phyloP scores from a whole-genome alignment of 2,797 vertebrate species.

The Rhinophrynus dorsalis region DNA sequence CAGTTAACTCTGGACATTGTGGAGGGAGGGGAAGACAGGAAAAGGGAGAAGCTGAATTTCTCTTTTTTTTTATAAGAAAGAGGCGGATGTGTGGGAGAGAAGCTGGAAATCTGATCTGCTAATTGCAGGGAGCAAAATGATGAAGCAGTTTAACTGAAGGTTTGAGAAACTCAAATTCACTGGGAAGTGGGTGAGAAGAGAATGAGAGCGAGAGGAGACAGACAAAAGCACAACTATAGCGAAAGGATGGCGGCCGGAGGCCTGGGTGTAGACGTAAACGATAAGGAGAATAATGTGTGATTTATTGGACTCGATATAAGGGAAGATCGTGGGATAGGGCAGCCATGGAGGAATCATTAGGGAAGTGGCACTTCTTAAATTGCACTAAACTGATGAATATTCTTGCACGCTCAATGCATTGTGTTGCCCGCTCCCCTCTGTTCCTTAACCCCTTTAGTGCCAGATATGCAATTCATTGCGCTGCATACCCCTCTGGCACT shows the following conservation, averaged over 20 bases:
- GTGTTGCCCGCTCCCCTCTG: no score
- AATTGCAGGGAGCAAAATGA: neutral
- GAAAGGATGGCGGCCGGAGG: neutral
- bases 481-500: no score
- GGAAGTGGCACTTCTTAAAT: no score
- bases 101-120: slow-evolving; percentile 1
- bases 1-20: neutral
- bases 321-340: no score
- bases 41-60: neutral
- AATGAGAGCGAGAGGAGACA: neutral
- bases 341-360: no score
- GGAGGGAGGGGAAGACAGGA: slow-evolving; percentile 21
- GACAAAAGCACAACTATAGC: neutral
- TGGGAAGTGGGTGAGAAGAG: neutral
- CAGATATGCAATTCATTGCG: no score
- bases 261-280: neutral
- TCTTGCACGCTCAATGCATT: no score
- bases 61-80: no score
- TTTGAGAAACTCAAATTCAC: neutral
- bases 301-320: neutral
- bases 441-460: no score
- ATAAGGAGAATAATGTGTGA: neutral
- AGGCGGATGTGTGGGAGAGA: slow-evolving; percentile 15
- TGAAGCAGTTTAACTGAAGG: neutral
- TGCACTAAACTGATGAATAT: no score